phyloP scores from a whole-genome alignment of 1,140 invertebrate genomes.

The silkworm (Bombyx mori) region ASM3026992v2 NC_085124.1:7271001-7271500 shows the following conservation, averaged over 20 bases:
- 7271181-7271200: background rate
- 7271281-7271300: conserved; percentile 45
- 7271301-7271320: conserved; percentile 63
- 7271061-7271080: conserved; percentile 49
- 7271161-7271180: background rate
- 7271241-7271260: conserved; percentile 29
- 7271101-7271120: background rate
- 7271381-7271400: conserved; percentile 60
- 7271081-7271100: conserved; percentile 46
- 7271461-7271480: conserved; percentile 64
- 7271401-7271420: conserved; percentile 41
- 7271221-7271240: conserved; percentile 18
- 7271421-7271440: conserved; percentile 48
- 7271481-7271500: conserved; percentile 61
- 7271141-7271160: no score
- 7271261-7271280: conserved; percentile 53
- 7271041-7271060: conserved; percentile 43
- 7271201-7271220: background rate
- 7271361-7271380: conserved; percentile 67
- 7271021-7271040: conserved; percentile 35
- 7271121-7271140: no score
- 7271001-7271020: conserved; percentile 42
- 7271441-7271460: conserved; percentile 57
- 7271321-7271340: conserved; percentile 68
- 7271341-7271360: conserved; percentile 68